Conservation (phyloP, 2,113 vertebrate genomes). For the Uria lomvia region DNA sequence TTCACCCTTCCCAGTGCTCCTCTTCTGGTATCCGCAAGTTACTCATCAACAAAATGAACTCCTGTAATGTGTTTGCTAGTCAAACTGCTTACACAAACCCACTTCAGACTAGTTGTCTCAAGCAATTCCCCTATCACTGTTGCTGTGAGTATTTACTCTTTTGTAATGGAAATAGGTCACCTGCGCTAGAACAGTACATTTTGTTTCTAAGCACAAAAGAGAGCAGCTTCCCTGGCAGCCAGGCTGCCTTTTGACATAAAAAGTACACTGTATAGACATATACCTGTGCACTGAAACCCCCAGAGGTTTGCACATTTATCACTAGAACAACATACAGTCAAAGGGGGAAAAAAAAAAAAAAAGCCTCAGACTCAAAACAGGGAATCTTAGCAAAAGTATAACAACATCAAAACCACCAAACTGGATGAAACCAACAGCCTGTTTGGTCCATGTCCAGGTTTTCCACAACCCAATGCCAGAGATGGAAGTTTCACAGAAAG, state of each 20-base stretch:
- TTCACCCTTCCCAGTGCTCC: background rate
- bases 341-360: background rate
- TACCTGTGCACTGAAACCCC: background rate
- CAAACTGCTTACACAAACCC: background rate
- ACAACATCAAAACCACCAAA: background rate
- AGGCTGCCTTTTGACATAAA: background rate
- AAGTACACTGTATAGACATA: background rate
- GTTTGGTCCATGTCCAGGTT: background rate
- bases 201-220: background rate
- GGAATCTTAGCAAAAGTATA: background rate
- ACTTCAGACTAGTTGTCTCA: background rate
- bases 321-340: background rate
- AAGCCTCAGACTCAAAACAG: background rate
- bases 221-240: background rate
- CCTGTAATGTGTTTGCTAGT: background rate
- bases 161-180: slow-evolving; percentile 14
- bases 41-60: background rate
- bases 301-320: background rate
- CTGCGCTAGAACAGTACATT: background rate
- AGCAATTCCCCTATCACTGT: background rate
- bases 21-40: background rate
- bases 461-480: background rate
- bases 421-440: background rate
- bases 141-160: background rate
- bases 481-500: background rate